Percentiles rank a stretch among this genome's conserved stretches.
phyloP scores from a whole-genome alignment of 2,113 vertebrate genomes.

The Tragelaphus strepsiceros region DNA sequence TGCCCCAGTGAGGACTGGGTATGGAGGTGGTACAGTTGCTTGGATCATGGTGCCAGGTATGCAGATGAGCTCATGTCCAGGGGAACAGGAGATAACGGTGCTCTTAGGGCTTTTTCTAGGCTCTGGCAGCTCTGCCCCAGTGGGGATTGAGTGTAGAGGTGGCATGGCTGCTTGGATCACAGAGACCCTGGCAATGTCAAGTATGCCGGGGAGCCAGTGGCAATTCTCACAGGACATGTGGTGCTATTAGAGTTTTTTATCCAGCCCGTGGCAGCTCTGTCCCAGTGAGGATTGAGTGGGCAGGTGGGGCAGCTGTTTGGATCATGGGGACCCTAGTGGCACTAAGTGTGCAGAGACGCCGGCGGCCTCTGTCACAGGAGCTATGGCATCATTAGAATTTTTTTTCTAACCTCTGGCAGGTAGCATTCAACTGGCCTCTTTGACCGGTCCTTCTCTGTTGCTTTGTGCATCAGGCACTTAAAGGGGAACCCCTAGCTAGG shows the following conservation, averaged over 20 bases:
- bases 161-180: background rate
- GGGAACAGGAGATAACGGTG: background rate
- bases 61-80: background rate
- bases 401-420: background rate
- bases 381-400: background rate
- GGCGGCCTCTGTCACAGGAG: background rate
- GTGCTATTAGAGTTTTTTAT: background rate
- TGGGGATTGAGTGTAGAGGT: background rate
- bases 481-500: background rate
- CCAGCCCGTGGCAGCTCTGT: background rate
- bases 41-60: background rate
- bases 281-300: background rate
- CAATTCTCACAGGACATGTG: background rate
- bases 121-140: background rate
- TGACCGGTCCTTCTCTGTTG: background rate
- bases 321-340: background rate
- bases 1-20: background rate
- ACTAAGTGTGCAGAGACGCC: background rate
- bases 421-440: background rate
- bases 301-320: background rate
- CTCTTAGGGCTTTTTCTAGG: background rate
- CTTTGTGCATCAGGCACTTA: background rate
- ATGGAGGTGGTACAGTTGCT: background rate
- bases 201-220: background rate
- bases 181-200: background rate